Evolutionary conservation across 2,113 vertebrate species (phyloP).

Genomic region (Callopanchax toddi): DNA sequence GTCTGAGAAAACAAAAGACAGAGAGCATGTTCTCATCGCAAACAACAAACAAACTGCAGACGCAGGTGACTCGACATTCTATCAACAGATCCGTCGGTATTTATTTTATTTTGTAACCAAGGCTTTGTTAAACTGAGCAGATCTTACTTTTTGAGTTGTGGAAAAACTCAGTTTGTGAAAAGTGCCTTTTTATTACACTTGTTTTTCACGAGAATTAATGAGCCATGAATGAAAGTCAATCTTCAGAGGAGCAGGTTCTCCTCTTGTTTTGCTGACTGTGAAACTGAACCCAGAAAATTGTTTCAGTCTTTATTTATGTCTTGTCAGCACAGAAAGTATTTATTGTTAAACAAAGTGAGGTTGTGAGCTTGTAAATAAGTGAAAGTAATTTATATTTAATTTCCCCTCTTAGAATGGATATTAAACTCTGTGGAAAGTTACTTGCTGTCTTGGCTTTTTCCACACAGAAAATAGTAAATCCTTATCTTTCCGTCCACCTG

Average conservation of each 20-base stretch:
- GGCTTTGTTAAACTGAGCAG: neutral
- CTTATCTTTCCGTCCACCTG: neutral
- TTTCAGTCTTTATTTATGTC: conserved; percentile 63
- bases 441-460: conserved; percentile 40
- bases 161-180: conserved; percentile 6
- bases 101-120: conserved; percentile 27
- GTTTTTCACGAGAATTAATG: conserved; percentile 22
- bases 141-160: conserved; percentile 48
- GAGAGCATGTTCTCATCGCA: conserved; percentile 7
- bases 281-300: conserved; percentile 24
- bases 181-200: conserved; percentile 1
- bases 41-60: neutral
- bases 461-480: conserved; percentile 29
- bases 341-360: conserved; percentile 53
- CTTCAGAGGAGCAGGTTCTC: conserved; percentile 71
- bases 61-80: neutral
- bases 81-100: conserved; percentile 14
- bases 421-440: conserved; percentile 5
- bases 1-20: conserved; percentile 2
- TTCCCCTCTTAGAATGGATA: conserved; percentile 1
- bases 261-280: conserved; percentile 53
- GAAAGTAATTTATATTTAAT: conserved; percentile 22
- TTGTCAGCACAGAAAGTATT: conserved; percentile 55
- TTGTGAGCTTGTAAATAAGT: conserved; percentile 25
- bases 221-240: conserved; percentile 35